Evolutionary conservation across 1,140 invertebrate genomes (phyloP).

Genomic region (Trichoplusia ni): DNA sequence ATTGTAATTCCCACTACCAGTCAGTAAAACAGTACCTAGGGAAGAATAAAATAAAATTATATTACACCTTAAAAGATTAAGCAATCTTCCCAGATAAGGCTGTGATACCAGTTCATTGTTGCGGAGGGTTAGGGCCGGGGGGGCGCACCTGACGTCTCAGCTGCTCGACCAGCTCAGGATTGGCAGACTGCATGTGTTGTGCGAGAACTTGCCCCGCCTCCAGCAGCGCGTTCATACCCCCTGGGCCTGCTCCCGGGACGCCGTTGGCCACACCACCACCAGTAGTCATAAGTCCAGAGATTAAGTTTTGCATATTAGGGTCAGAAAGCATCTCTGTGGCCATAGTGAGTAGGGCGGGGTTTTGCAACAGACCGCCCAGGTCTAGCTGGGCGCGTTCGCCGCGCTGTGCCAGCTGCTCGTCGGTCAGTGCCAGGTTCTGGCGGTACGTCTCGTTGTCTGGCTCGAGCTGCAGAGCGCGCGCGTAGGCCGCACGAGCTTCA

Average conservation of each 20-base stretch:
- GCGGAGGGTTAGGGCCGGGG: constrained; percentile 44
- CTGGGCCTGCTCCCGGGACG: constrained; percentile 34
- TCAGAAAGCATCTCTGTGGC: constrained; percentile 90
- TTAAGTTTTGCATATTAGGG: constrained; percentile 89
- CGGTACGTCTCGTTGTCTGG: constrained; percentile 96
- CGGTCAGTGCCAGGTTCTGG: constrained; percentile 89
- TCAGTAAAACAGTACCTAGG: neutral
- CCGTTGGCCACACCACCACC: constrained; percentile 25
- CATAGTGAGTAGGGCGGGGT: constrained; percentile 89
- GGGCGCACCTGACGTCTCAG: constrained; percentile 71
- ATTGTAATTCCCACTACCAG: neutral
- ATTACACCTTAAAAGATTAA: constrained; percentile 29
- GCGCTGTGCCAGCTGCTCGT: constrained; percentile 63
- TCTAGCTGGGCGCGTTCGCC: constrained; percentile 74
- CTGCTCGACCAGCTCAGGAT: constrained; percentile 77
- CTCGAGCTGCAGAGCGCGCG: constrained; percentile 94
- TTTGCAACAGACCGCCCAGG: constrained; percentile 85
- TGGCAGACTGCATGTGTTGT: constrained; percentile 77
- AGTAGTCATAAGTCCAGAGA: constrained; percentile 71
- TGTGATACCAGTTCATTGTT: too few species aligned
- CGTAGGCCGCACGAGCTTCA: constrained; percentile 93
- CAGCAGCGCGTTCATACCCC: constrained; percentile 64
- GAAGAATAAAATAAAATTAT: constrained; percentile 26
- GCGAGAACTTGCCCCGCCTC: constrained; percentile 77
- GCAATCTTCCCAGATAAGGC: constrained; percentile 6